These are phyloP conservation scores for Chaenodraco wilsoni DNA, from an alignment of 2,797 vertebrate genomes.

Conservation along the genomic window DNA sequence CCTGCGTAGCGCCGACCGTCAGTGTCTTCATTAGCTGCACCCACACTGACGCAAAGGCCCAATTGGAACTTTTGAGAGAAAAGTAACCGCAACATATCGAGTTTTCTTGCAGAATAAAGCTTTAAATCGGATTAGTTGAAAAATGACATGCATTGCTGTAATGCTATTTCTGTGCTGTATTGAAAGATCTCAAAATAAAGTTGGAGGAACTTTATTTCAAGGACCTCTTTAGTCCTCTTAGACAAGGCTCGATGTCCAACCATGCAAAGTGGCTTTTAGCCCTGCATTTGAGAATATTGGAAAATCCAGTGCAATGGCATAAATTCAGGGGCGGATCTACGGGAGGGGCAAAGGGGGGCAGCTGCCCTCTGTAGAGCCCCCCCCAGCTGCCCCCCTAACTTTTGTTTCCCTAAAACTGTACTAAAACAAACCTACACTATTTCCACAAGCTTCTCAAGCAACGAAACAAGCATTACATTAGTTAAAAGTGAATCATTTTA, in stretches of 20 bases:
- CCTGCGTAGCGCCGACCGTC: slow-evolving; percentile 51
- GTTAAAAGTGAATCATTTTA: too few species aligned
- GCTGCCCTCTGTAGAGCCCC: too few species aligned
- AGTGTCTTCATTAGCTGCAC: slow-evolving; percentile 63
- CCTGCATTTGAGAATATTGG: too few species aligned
- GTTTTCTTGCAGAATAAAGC: slow-evolving; percentile 20
- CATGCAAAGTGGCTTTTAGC: not conserved
- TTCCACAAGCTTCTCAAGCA: too few species aligned
- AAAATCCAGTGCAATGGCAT: not conserved
- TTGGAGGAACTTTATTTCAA: not conserved
- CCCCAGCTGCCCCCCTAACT: too few species aligned
- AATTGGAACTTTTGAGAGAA: too few species aligned
- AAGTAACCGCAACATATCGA: not conserved
- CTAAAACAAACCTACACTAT: too few species aligned
- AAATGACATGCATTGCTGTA: slow-evolving; percentile 7
- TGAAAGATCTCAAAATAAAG: not conserved
- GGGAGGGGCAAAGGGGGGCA: too few species aligned
- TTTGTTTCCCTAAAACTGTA: too few species aligned
- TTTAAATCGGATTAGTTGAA: not conserved
- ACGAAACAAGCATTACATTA: too few species aligned
- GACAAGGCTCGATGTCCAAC: not conserved
- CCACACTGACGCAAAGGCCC: slow-evolving; percentile 30
- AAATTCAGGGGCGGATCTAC: too few species aligned
- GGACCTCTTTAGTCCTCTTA: not conserved
- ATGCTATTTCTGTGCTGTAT: not conserved